Conservation (phyloP, 1,140 invertebrate species). For the Diorhabda carinulata region DNA sequence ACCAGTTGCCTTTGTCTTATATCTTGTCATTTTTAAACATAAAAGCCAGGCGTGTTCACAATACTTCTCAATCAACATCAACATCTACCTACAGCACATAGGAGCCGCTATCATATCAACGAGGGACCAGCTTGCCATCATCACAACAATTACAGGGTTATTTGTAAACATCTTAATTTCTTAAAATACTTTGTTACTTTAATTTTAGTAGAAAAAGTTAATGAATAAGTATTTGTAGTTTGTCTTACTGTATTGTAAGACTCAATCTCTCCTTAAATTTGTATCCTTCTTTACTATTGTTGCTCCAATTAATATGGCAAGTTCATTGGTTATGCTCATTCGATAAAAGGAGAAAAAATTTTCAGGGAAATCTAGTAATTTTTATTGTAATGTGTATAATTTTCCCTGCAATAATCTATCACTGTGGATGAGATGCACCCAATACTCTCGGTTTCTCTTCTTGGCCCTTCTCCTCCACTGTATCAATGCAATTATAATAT, state of each 20-base stretch:
- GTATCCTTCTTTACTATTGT: slow-evolving; percentile 19
- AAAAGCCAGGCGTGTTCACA: too few relatives aligned
- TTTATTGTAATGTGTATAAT: slow-evolving; percentile 21
- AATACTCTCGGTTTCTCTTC: slow-evolving; percentile 19
- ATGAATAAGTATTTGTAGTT: slow-evolving; percentile 14
- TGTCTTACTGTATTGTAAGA: slow-evolving; percentile 22
- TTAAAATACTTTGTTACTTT: too few relatives aligned
- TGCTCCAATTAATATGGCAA: slow-evolving; percentile 22
- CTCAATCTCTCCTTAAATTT: slow-evolving; percentile 19
- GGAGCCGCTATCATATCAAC: too few relatives aligned
- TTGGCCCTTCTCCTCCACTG: slow-evolving; percentile 12
- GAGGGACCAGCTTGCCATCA: too few relatives aligned
- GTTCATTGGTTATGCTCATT: slow-evolving; percentile 22
- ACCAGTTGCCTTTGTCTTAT: too few relatives aligned
- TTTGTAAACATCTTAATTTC: too few relatives aligned
- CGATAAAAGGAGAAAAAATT: slow-evolving; percentile 22
- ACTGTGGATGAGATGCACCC: slow-evolving; percentile 18
- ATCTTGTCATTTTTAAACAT: too few relatives aligned
- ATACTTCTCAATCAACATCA: too few relatives aligned
- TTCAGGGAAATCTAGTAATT: slow-evolving; percentile 17
- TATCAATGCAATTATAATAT: slow-evolving; percentile 15
- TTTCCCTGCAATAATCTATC: slow-evolving; percentile 21
- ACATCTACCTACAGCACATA: too few relatives aligned
- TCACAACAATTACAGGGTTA: too few relatives aligned
- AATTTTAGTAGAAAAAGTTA: not conserved